Evolutionary conservation across 2,888 invertebrate species (phyloP).

Genomic region (Papilio protenor): DNA sequence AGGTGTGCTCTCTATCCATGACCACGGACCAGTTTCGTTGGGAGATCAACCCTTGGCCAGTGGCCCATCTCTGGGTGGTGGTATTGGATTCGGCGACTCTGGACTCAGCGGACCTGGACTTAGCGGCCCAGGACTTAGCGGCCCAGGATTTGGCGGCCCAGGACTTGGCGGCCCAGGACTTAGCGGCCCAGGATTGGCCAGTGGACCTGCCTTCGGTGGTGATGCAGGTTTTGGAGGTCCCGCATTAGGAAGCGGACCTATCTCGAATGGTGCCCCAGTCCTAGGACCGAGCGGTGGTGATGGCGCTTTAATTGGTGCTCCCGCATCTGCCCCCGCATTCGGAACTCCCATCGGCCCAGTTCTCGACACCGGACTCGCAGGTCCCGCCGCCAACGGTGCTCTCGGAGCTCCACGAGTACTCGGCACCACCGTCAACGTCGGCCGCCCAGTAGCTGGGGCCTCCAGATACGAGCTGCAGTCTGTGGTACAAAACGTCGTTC

Average conservation of each 20-base stretch:
- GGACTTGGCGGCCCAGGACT: constrained; percentile 33
- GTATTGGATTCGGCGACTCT: constrained; percentile 45
- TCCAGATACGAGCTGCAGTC: constrained; percentile 76
- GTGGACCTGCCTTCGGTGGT: constrained; percentile 45
- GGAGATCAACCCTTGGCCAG: constrained; percentile 46
- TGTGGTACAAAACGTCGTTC: constrained; percentile 75
- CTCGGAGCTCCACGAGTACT: constrained; percentile 64
- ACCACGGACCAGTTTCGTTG: constrained; percentile 47
- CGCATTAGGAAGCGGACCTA: constrained; percentile 39
- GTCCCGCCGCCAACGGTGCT: constrained; percentile 45
- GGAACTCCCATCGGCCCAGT: constrained; percentile 38
- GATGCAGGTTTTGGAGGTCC: constrained; percentile 42
- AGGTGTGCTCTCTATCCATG: constrained; percentile 30
- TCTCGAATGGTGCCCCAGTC: constrained; percentile 33
- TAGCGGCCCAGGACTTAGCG: constrained; percentile 30
- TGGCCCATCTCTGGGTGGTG: constrained; percentile 41
- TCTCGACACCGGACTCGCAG: constrained; percentile 34
- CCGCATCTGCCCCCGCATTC: constrained; percentile 16
- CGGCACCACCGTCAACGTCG: constrained; percentile 66
- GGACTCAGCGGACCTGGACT: constrained; percentile 41
- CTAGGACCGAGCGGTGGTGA: constrained; percentile 29
- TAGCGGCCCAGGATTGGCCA: constrained; percentile 35
- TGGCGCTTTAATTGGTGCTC: constrained; percentile 37
- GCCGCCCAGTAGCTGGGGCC: constrained; percentile 58
- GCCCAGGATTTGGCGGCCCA: constrained; percentile 37